Evolutionary conservation across 2,113 vertebrate genomes (phyloP).

Genomic region (Hiodon alosoides): DNA sequence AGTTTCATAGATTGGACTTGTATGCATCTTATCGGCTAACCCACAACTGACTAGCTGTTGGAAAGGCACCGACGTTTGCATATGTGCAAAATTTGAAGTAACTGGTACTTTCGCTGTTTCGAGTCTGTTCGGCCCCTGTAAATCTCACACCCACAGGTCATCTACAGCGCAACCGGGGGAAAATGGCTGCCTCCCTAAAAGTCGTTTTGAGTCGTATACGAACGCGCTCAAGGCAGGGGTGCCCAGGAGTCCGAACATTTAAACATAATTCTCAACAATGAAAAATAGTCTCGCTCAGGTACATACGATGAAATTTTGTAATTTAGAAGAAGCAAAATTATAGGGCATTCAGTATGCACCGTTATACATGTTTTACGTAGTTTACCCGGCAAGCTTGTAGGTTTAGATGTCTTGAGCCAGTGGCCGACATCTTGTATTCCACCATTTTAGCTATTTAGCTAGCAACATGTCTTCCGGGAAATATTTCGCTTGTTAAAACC

Average conservation of each 20-base stretch:
- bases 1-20: neutral
- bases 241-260: too few species aligned
- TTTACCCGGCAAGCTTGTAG: neutral
- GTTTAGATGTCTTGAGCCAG: constrained; percentile 19
- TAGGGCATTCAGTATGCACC: neutral
- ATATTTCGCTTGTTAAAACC: constrained; percentile 1
- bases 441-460: constrained; percentile 53
- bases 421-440: constrained; percentile 52
- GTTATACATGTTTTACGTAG: neutral
- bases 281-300: too few species aligned
- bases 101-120: neutral
- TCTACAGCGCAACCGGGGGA: constrained; percentile 2
- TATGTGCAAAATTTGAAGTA: neutral
- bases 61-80: neutral
- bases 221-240: too few species aligned
- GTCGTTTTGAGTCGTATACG: too few species aligned
- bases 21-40: too few species aligned
- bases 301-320: too few species aligned
- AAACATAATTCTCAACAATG: too few species aligned
- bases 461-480: constrained; percentile 15
- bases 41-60: too few species aligned
- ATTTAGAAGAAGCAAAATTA: neutral
- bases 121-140: constrained; percentile 12
- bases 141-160: constrained; percentile 12
- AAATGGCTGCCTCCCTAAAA: constrained; percentile 14